phyloP scores from a whole-genome alignment of 2,113 vertebrate genomes.

The Neopipo cinnamomea region DNA sequence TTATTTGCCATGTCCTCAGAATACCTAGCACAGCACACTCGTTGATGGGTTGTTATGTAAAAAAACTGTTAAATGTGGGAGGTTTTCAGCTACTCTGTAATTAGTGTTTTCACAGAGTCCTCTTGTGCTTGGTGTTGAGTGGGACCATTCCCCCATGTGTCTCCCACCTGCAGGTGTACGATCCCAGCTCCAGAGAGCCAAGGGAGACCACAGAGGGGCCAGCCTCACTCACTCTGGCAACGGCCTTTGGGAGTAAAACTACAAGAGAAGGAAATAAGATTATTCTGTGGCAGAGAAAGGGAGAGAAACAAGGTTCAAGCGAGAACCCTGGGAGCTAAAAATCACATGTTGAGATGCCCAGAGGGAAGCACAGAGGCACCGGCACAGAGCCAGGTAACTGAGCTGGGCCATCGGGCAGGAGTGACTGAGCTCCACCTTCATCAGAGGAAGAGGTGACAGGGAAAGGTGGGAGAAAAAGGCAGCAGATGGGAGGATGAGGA shows the following conservation, averaged over 20 bases:
- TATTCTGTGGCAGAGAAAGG: background rate
- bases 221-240: fast-evolving
- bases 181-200: background rate
- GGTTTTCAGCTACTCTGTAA: background rate
- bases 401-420: background rate
- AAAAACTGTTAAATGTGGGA: background rate
- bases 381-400: background rate
- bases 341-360: background rate
- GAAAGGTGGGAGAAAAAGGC: background rate
- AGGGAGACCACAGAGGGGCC: background rate
- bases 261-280: background rate
- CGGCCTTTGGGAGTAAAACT: background rate
- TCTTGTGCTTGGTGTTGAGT: background rate
- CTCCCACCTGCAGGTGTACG: background rate
- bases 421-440: background rate
- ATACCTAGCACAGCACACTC: background rate
- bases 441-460: background rate
- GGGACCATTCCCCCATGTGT: fast-evolving
- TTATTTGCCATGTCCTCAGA: background rate
- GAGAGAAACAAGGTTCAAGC: background rate
- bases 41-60: background rate
- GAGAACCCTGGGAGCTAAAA: background rate
- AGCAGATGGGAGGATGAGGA: conserved; percentile 37
- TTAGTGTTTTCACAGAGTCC: background rate
- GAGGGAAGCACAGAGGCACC: background rate